A percentile compares a stretch with the other conserved stretches of the same genome.
These are phyloP conservation scores for Drosophila setifemur DNA, from an alignment of 1,140 invertebrate genomes.

Conservation along the genomic window DNA sequence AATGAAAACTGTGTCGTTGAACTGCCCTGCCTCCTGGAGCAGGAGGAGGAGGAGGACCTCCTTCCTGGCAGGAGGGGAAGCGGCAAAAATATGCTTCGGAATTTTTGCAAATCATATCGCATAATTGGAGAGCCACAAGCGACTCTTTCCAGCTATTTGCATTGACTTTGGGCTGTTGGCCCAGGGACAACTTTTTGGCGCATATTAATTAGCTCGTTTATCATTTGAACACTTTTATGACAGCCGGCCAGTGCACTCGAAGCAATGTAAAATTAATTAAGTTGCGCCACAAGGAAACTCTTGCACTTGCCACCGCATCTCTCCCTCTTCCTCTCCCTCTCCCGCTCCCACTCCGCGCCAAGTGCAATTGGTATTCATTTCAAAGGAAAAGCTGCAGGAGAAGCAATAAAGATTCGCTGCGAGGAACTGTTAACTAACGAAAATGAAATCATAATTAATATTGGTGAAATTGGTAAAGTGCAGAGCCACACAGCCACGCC, in stretches of 20 bases:
- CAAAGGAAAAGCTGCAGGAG: conserved; percentile 1
- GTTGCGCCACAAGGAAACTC: conserved; percentile 64
- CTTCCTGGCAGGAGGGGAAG: conserved; percentile 1
- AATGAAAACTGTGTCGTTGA: conserved; percentile 70
- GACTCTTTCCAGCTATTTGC: conserved; percentile 43
- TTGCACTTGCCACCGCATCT: conserved; percentile 8
- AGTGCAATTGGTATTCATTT: conserved; percentile 41
- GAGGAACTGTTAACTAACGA: conserved; percentile 43
- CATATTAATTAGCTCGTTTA: conserved; percentile 80
- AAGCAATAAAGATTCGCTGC: conserved; percentile 27
- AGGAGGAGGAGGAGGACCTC: background rate
- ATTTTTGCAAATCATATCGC: conserved; percentile 65
- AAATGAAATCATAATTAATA: conserved; percentile 78
- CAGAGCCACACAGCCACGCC: background rate
- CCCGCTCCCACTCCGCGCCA: background rate
- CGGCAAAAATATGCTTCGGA: conserved; percentile 24
- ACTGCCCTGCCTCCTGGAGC: conserved; percentile 13
- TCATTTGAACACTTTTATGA: conserved; percentile 73
- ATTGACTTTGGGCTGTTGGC: conserved; percentile 2
- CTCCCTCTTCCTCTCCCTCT: background rate
- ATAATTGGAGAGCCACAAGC: conserved; percentile 62
- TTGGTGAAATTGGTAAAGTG: conserved; percentile 72
- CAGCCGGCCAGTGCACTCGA: conserved; percentile 50
- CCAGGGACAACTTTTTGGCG: conserved; percentile 47
- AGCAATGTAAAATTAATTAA: conserved; percentile 80